Percentiles rank a stretch among this genome's conserved stretches.
Conservation (phyloP, 2,113 vertebrate genomes). For the Hassar affinis region DNA sequence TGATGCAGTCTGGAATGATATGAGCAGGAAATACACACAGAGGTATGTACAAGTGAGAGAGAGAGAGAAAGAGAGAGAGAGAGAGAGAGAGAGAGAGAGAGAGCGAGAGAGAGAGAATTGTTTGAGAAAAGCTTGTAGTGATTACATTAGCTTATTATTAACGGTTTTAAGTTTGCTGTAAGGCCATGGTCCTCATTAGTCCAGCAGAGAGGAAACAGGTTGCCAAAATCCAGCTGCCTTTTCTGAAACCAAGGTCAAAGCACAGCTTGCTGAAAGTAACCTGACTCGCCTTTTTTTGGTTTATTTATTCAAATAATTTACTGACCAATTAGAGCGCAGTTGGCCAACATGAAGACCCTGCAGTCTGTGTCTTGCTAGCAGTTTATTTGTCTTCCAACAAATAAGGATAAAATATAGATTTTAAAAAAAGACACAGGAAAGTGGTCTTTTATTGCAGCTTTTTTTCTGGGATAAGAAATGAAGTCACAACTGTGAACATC, state of each 20-base stretch:
- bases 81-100: too few relatives aligned
- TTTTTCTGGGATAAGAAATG: not conserved
- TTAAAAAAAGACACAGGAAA: not conserved
- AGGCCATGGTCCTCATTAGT: conserved; percentile 43
- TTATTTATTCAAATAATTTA: not conserved
- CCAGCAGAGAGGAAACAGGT: conserved; percentile 34
- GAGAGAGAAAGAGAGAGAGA: not conserved
- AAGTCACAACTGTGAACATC: not conserved
- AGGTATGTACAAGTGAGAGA: not conserved
- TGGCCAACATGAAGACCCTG: not conserved
- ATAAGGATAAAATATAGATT: not conserved
- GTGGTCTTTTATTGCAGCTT: not conserved
- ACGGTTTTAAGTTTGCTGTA: conserved; percentile 29
- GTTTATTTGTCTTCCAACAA: not conserved
- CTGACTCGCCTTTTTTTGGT: not conserved
- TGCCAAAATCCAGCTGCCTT: conserved; percentile 34
- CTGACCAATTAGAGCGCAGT: conserved; percentile 9
- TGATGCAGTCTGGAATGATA: not conserved
- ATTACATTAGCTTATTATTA: conserved; percentile 54
- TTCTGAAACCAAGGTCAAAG: not conserved
- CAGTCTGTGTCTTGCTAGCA: not conserved
- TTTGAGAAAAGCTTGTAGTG: conserved; percentile 9
- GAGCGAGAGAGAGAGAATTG: not conserved
- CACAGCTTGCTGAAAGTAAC: conserved; percentile 22
- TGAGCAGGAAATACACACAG: not conserved